Conservation (phyloP, 2,888 invertebrate species). For the Eupithecia dodoneata region DNA sequence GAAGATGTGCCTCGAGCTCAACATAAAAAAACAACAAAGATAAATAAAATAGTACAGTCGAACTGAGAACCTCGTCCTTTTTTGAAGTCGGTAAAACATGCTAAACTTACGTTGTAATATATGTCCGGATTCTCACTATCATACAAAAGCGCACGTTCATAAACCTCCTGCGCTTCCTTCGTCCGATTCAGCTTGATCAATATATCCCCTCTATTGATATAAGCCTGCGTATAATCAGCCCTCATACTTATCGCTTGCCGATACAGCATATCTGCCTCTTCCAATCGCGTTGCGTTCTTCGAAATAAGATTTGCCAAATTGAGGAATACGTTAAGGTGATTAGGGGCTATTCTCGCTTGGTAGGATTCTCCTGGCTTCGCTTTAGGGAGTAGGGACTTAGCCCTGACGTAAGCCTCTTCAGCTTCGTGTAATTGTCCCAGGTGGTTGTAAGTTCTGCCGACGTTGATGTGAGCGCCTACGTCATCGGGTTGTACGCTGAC, state of each 20-base stretch:
- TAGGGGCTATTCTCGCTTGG: constrained; percentile 97
- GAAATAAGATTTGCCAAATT: constrained; percentile 97
- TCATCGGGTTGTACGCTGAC: constrained; percentile 97
- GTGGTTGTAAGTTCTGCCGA: constrained; percentile 97
- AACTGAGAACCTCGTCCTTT: too few species aligned
- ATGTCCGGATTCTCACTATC: constrained; percentile 97
- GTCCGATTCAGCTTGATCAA: constrained; percentile 97
- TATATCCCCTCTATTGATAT: constrained; percentile 98
- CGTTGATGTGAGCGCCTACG: constrained; percentile 98
- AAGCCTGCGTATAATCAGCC: constrained; percentile 97
- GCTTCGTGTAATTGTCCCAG: constrained; percentile 90
- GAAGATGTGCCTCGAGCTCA: too few species aligned
- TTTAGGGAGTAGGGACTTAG: constrained; percentile 94
- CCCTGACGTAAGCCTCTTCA: constrained; percentile 95
- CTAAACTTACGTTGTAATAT: constrained; percentile 93
- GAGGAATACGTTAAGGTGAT: constrained; percentile 97
- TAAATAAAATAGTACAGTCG: too few species aligned
- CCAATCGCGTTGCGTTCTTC: constrained; percentile 94
- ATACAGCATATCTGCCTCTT: constrained; percentile 97
- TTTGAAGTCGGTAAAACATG: too few species aligned
- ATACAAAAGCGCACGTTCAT: constrained; percentile 95
- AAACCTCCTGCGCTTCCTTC: constrained; percentile 96
- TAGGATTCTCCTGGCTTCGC: constrained; percentile 97
- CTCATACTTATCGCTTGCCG: constrained; percentile 98
- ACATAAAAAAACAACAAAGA: too few species aligned